These are phyloP conservation scores for Argyresthia albistria DNA, from an alignment of 2,888 invertebrate genomes.

Conservation along the genomic window DNA sequence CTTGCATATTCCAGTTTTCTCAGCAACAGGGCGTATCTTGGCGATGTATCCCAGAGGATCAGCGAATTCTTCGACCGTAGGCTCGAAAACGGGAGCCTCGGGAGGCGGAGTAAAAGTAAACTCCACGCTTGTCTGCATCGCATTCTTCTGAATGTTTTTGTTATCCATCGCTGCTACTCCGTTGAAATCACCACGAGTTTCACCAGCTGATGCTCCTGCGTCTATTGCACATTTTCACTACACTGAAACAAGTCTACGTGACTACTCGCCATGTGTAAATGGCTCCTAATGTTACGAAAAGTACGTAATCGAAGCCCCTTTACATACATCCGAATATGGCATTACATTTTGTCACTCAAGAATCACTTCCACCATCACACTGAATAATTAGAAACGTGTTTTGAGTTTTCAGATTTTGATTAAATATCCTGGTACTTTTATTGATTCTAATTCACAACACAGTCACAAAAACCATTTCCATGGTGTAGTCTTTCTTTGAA, in stretches of 20 bases:
- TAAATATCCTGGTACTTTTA: background rate
- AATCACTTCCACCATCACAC: background rate
- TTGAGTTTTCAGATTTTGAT: too few relatives aligned
- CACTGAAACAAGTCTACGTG: conserved; percentile 47
- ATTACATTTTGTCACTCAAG: too few relatives aligned
- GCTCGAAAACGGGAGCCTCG: conserved; percentile 80
- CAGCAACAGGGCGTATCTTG: conserved; percentile 80
- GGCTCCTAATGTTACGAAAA: conserved; percentile 29
- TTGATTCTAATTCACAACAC: background rate
- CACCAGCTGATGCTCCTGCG: background rate
- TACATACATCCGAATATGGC: background rate
- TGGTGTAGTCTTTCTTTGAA: background rate
- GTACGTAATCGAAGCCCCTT: background rate
- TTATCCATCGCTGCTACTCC: conserved; percentile 41
- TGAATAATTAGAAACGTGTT: background rate
- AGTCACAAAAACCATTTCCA: conserved; percentile 1
- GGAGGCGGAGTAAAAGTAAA: conserved; percentile 69
- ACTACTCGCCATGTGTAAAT: conserved; percentile 68
- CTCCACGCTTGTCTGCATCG: conserved; percentile 64
- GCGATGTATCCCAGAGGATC: conserved; percentile 82
- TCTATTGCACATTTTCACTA: conserved; percentile 11
- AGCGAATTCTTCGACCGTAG: conserved; percentile 80
- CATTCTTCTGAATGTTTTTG: conserved; percentile 66
- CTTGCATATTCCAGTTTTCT: conserved; percentile 82
- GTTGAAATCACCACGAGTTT: conserved; percentile 7